Base-by-base conservation (phyloP, 2,113 vertebrate species). In the Pontoporia blainvillei region DNA sequence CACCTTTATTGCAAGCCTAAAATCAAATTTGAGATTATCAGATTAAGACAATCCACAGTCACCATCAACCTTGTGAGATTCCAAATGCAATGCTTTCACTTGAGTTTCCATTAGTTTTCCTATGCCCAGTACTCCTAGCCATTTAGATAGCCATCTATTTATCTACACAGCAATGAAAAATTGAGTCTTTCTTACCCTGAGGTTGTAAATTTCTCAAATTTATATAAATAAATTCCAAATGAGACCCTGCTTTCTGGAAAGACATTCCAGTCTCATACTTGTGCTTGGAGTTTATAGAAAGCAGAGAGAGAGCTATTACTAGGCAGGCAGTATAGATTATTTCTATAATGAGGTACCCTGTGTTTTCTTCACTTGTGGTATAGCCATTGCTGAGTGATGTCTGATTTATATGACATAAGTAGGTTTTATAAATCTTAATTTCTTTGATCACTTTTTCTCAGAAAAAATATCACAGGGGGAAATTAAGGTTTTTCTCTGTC, bases 371-470 rank as follows among this genome's bases (percentile, higher is more conserved):
- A 76, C 78, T 91, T 9, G 21, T 83, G 79, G 13, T 86, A 6
- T 41, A 96, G 86, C 61, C 97, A 96, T 98, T 97, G 52, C 86
- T 94, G 96, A 90, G 76, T 96, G 44, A 11, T 95, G 11, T 87
- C 66, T 95, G 98, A 97, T 98, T 98, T 98, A 73, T 97, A 97
- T 64, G 76, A 49, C 95, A 97, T 97, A 97, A 98, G 95, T 90
- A 97, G 59, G 71, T 97, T 96, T 97, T 97, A 96, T 87, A 97
- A 96, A 97, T 97, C 81, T 97, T 98, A 98, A 98, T 98, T 98
- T 98, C 20, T 93, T 97, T 98, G 95, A 94, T 96, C 59, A 86
- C 59, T 95, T 98, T 72, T 97, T n/a, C 46, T 93, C 29, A 87
- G 0, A 27, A 78, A 78, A 98, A 97, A 89, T 36, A 69, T 78